Conservation (phyloP, 1,140 invertebrate genomes). For the Piezodorus guildinii region DNA sequence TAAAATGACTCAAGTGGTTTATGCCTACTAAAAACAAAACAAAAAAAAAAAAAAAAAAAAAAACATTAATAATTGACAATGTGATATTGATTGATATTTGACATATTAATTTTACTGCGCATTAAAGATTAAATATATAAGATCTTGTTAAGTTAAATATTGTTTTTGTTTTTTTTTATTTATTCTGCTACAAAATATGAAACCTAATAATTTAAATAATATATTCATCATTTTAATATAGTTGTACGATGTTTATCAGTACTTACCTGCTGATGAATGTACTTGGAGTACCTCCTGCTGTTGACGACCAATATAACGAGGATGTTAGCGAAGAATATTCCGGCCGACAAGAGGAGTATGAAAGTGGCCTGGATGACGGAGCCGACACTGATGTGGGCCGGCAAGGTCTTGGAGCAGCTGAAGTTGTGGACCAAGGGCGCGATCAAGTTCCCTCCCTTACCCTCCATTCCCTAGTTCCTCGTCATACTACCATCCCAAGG, state of each 20-base stretch:
- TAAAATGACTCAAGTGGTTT: no score
- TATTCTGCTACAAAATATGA: no score
- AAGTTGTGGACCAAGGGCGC: slow-evolving; percentile 66
- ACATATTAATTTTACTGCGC: no score
- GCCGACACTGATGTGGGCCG: slow-evolving; percentile 43
- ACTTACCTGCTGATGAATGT: slow-evolving; percentile 69
- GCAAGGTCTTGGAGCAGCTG: slow-evolving; percentile 56
- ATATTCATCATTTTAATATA: no score
- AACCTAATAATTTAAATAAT: no score
- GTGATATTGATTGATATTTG: no score
- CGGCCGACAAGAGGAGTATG: slow-evolving; percentile 58
- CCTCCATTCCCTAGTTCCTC: slow-evolving; percentile 23
- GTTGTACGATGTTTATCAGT: background rate
- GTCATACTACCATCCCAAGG: slow-evolving; percentile 17
- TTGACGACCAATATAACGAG: slow-evolving; percentile 72
- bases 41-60: no score
- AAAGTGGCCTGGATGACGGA: slow-evolving; percentile 61
- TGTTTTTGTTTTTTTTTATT: no score
- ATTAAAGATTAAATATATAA: no score
- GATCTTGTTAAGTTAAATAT: no score
- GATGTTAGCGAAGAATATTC: slow-evolving; percentile 62
- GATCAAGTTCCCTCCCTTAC: slow-evolving; percentile 46
- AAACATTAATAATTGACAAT: no score
- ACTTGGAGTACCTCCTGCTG: slow-evolving; percentile 64
- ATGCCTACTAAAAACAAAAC: no score